Evolutionary conservation across 1,140 invertebrate species (phyloP).

Genomic region (Acromyrmex heyeri): DNA sequence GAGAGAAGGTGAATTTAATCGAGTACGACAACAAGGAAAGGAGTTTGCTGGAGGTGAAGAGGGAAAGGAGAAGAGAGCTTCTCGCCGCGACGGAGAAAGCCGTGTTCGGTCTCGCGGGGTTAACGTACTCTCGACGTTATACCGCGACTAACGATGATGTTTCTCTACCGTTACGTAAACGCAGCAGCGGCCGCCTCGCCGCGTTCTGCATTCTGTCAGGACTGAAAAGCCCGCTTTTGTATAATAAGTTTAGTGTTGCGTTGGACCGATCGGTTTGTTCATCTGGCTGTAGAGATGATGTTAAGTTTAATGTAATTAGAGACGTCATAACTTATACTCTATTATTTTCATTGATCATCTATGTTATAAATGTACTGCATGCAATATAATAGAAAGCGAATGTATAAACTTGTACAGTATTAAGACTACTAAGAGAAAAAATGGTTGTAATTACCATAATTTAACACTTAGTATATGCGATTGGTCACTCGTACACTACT

Average conservation of each 20-base stretch:
- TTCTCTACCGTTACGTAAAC: constrained; percentile 85
- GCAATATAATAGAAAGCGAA: neutral
- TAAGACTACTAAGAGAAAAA: too few species aligned
- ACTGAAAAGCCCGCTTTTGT: constrained; percentile 53
- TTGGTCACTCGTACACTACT: too few species aligned
- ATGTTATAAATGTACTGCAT: neutral
- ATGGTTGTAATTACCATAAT: too few species aligned
- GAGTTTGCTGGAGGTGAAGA: constrained; percentile 54
- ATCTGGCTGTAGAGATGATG: neutral
- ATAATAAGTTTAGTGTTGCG: neutral
- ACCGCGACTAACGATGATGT: constrained; percentile 83
- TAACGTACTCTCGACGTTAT: constrained; percentile 80
- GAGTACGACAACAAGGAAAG: constrained; percentile 56
- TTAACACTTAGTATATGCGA: too few species aligned
- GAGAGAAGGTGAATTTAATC: constrained; percentile 72
- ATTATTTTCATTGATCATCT: neutral
- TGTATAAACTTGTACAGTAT: neutral
- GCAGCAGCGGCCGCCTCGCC: constrained; percentile 68
- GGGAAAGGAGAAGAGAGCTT: constrained; percentile 51
- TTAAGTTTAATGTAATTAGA: neutral
- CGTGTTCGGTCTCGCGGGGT: constrained; percentile 78
- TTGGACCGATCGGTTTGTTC: constrained; percentile 1
- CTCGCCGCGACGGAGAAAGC: constrained; percentile 80
- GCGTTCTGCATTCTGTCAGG: constrained; percentile 55
- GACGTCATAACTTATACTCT: too few species aligned